Conservation (phyloP, 1,140 invertebrate genomes). For the Leptinotarsa texana region DNA sequence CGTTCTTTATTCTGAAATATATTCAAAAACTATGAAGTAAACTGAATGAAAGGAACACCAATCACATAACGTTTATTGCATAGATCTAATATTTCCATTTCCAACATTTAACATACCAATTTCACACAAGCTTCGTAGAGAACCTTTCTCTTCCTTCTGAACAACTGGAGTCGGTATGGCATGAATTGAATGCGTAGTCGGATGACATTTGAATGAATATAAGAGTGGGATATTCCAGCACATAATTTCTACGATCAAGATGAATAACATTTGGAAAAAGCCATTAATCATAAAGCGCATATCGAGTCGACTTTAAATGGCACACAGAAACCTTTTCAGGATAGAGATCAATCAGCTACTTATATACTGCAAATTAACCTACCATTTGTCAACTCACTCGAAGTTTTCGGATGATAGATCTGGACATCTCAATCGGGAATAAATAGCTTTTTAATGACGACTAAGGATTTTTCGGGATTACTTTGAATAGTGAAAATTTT, state of each 20-base stretch:
- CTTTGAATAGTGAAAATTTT: too few relatives aligned
- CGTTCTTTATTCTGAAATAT: too few relatives aligned
- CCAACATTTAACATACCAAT: too few relatives aligned
- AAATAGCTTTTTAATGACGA: background rate
- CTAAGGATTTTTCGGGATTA: too few relatives aligned
- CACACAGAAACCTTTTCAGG: constrained; percentile 16
- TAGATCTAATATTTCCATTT: too few relatives aligned
- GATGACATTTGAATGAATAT: constrained; percentile 5
- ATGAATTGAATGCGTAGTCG: background rate
- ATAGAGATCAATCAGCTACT: constrained; percentile 21
- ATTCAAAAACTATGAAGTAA: too few relatives aligned
- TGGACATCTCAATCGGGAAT: constrained; percentile 12
- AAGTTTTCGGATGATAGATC: background rate
- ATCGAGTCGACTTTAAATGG: constrained; percentile 26
- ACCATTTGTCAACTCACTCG: constrained; percentile 16
- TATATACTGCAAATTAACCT: constrained; percentile 16
- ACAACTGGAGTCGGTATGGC: background rate
- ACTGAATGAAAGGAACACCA: too few relatives aligned
- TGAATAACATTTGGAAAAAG: constrained; percentile 23
- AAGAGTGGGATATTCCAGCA: constrained; percentile 7
- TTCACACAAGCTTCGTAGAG: too few relatives aligned
- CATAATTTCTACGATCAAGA: constrained; percentile 18
- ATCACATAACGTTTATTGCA: too few relatives aligned
- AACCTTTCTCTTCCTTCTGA: too few relatives aligned
- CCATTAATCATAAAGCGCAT: constrained; percentile 18